Evolutionary conservation across 1,140 invertebrate genomes (phyloP).

Genomic region (Mizuhopecten yessoensis): DNA sequence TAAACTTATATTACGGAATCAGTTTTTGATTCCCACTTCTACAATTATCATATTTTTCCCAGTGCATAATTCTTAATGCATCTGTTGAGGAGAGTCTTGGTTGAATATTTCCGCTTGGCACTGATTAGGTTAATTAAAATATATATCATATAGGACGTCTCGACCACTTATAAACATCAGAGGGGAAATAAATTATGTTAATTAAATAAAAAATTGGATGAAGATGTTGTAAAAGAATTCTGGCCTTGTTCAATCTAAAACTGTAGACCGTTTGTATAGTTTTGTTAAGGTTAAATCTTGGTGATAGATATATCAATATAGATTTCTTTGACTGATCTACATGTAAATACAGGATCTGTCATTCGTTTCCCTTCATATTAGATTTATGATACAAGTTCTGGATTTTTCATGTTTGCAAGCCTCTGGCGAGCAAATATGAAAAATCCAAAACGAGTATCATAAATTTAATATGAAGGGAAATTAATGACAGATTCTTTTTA

Average conservation of each 20-base stretch:
- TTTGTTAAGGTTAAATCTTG: too few species aligned
- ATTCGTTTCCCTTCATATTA: too few species aligned
- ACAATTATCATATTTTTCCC: constrained; percentile 15
- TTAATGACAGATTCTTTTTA: too few species aligned
- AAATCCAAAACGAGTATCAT: too few species aligned
- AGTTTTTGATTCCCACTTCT: not conserved
- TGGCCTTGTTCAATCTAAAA: constrained; percentile 3
- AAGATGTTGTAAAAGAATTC: not conserved
- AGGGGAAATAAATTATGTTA: not conserved
- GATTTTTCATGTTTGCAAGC: too few species aligned
- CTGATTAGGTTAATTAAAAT: constrained; percentile 40
- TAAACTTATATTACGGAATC: constrained; percentile 39
- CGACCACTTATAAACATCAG: not conserved
- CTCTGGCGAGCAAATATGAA: too few species aligned
- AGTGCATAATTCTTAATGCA: constrained; percentile 31
- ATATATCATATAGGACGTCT: not conserved
- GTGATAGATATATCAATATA: too few species aligned
- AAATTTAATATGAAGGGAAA: too few species aligned
- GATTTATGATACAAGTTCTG: too few species aligned
- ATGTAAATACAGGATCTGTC: too few species aligned
- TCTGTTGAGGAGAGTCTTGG: not conserved
- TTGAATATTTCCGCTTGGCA: not conserved
- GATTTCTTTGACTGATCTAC: too few species aligned
- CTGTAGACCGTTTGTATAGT: not conserved
- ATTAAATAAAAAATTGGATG: not conserved